Percentiles rank a stretch among this genome's conserved stretches.
These are phyloP conservation scores for Ramphastos sulfuratus DNA, from an alignment of 2,113 vertebrate genomes.

Conservation along the genomic window DNA sequence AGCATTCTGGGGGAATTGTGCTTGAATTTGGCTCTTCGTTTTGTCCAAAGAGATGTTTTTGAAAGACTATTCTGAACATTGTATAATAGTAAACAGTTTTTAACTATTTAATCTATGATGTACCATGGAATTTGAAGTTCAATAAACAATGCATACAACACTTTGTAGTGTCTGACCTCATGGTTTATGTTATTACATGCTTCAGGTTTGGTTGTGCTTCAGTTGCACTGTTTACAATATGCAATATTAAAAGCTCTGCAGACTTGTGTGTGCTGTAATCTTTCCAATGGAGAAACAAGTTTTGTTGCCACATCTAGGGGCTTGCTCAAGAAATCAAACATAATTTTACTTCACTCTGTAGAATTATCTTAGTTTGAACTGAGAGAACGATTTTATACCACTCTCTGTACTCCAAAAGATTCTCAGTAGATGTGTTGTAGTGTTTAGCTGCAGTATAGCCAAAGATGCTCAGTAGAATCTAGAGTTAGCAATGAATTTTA, in stretches of 20 bases:
- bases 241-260: background rate
- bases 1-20: background rate
- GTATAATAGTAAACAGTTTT: conserved; percentile 42
- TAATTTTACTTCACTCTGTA: background rate
- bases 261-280: background rate
- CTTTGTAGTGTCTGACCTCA: background rate
- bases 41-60: conserved; percentile 48
- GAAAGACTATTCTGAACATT: conserved; percentile 40
- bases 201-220: background rate
- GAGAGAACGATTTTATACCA: background rate
- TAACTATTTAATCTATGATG: conserved; percentile 55
- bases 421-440: background rate
- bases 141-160: conserved; percentile 28
- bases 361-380: background rate
- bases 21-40: conserved; percentile 43
- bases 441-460: background rate
- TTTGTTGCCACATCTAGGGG: background rate
- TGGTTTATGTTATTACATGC: background rate
- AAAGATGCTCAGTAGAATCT: background rate
- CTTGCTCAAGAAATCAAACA: background rate
- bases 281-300: background rate
- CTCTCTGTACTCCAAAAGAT: background rate
- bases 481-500: background rate
- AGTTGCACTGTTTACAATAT: background rate
- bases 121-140: conserved; percentile 48